Evolutionary conservation across 2,888 invertebrate species (phyloP), one percentile per base, ranked within the genome.

Genomic region (Agelastica alni): DNA sequence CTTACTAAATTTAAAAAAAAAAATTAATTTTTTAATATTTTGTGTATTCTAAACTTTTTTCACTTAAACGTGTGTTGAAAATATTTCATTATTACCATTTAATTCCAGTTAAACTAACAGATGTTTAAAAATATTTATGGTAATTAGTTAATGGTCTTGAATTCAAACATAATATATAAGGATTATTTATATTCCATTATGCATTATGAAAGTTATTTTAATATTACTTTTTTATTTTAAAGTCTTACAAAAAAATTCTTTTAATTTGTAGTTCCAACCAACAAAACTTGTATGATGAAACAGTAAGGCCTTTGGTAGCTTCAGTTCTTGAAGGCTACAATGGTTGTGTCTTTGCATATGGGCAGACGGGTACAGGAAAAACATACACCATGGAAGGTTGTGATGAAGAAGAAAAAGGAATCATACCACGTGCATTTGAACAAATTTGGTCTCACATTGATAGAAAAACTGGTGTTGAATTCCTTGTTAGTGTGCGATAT

Each of bases 291-390:
- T 99, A 98, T 79, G 95, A 96, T 76, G 96, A 98, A 77, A 93
- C 95, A 62, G 96, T 98, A 49, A 86, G 94, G 41, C 95, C 96
- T 0, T 78, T 99, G 67, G 95, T 99, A 14, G 88, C 95, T 60
- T 95, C 95, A 1, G 98, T 98, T 3, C 83, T 99, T 58, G 91
- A 93, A 72, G 99, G 99, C 1, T 99, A 97, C 79, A 99, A 99
- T 79, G 97, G 98, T 9, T 99, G 98, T 67, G 96, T 99, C 64
- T 98, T 99, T 81, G 99, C 98, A 1, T 99, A 99, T 77, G 99
- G 98, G 0, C 99, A 99, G 80, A 99, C 99, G 0, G 98, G 98
- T 58, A 97, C 98, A 0, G 98, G 97, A 45, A 87, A 87, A 76
- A 87, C 87, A 6, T 86, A 84, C 76, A 87, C 87, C 7, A 87